Base-by-base conservation (phyloP, 2,888 invertebrate species). In the Ceratothoa steindachneri region DNA sequence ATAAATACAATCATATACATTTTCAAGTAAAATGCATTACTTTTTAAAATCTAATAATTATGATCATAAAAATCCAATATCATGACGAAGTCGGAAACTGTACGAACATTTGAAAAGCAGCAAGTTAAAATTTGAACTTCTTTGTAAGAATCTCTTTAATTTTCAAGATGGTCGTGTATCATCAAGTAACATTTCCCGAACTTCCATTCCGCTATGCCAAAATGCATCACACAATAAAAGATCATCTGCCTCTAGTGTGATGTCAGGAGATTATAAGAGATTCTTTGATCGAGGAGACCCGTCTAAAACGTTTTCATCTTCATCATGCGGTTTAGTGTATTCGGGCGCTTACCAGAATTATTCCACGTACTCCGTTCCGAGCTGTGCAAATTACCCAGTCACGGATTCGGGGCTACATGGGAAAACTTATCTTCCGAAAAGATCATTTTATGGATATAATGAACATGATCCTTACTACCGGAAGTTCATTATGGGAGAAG, bases 401-500 rank as follows among this genome's bases (percentile, higher is more conserved):
- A 9, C 19, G 9, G 27, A 7, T 15, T 15, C 3, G 12, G 27
- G 60, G 24, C n/a, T 24, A 3, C 3, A 12, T 12, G n/a, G 12
- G 12, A 24, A 24, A 22, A 12, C 3, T 1, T 7, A 60, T 60
- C 12, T 12, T 24, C 22, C 60, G 12, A 24, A 24, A 24, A n/a
- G 12, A 60, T 7, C 24, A 12, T 22, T 12, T 24, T 24, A 60
- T 12, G 12, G 60, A 24, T 24, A 24, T 7, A 60, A 24, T 24
- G 27, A 60, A 24, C 12, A 9, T 24, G 24, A 9, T 22, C 3
- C 60, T 24, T 60, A 60, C 24, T 22, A 24, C 60, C 19, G 24
- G 60, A 60, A 60, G 27, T 24, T 60, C 19, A 60, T 12, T 24
- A 60, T 60, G 60, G 60, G 60, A 60, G 60, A 60, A 60, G 60